Evolutionary conservation across 2,888 invertebrate species (phyloP).

Genomic region (Ecliptopera silaceata): DNA sequence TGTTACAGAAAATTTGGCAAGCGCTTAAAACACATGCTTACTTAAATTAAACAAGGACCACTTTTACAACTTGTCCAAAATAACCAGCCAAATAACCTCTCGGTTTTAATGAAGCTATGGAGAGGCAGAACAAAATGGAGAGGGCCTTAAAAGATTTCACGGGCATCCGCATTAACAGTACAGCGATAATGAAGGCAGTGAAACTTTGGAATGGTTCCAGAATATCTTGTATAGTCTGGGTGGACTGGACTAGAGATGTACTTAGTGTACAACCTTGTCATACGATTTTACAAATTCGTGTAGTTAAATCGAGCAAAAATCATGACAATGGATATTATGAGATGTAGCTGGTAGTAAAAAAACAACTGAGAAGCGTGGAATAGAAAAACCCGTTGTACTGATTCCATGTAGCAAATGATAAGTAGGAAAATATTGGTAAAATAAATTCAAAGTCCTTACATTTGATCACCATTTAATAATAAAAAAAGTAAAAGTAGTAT

Average conservation of each 20-base stretch:
- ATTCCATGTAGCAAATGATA: too few relatives aligned
- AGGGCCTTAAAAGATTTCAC: slow-evolving; percentile 72
- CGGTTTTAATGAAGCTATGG: slow-evolving; percentile 71
- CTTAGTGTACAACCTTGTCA: background rate
- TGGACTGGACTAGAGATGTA: slow-evolving; percentile 33
- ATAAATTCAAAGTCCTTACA: too few relatives aligned
- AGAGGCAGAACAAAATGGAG: slow-evolving; percentile 68
- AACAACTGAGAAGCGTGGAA: too few relatives aligned
- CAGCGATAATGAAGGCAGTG: slow-evolving; percentile 69
- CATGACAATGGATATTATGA: too few relatives aligned
- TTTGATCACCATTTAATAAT: too few relatives aligned
- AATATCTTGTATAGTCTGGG: slow-evolving; percentile 59
- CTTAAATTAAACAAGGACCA: slow-evolving; percentile 45
- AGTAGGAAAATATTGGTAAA: too few relatives aligned
- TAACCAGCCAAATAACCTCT: slow-evolving; percentile 73
- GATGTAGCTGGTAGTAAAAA: too few relatives aligned
- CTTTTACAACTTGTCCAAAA: slow-evolving; percentile 48
- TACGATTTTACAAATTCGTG: background rate
- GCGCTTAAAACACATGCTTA: slow-evolving; percentile 24
- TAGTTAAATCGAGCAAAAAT: background rate
- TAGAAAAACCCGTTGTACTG: too few relatives aligned
- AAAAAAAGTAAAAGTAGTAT: too few relatives aligned
- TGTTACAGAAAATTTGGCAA: slow-evolving; percentile 25
- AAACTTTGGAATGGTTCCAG: slow-evolving; percentile 75
- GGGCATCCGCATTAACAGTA: slow-evolving; percentile 74